Evolutionary conservation across 2,888 invertebrate species (phyloP).

Genomic region (Tetramorium bicarinatum): DNA sequence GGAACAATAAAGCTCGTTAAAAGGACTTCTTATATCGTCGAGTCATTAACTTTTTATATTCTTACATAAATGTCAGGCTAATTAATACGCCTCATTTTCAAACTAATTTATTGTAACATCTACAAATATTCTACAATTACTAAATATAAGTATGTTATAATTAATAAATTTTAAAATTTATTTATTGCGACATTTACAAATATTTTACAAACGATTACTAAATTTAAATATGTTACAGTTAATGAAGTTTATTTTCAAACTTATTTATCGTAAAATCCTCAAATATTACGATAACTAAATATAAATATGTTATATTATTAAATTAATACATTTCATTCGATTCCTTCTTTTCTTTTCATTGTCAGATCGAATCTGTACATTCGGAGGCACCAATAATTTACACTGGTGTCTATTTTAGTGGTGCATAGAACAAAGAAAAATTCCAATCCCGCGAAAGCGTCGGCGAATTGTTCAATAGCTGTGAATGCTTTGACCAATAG

Average conservation of each 20-base stretch:
- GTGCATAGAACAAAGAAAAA: conserved; percentile 21
- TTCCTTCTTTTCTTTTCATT: not conserved
- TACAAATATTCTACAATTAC: not conserved
- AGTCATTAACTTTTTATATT: not conserved
- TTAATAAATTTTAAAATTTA: not conserved
- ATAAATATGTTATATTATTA: not conserved
- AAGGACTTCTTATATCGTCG: not conserved
- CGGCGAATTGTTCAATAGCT: conserved; percentile 20
- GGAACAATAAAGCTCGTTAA: not conserved
- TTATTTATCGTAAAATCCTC: no score
- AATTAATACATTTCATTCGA: not conserved
- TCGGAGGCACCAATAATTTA: not conserved
- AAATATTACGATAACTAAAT: no score
- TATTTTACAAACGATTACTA: not conserved
- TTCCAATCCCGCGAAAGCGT: conserved; percentile 6
- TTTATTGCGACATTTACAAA: not conserved
- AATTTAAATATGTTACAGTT: no score
- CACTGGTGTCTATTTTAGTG: not conserved
- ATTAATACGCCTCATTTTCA: not conserved
- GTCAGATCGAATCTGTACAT: not conserved
- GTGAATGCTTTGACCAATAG: conserved; percentile 38
- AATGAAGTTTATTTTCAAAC: no score
- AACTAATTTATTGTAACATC: no score
- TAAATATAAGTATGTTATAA: no score
- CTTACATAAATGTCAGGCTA: not conserved